phyloP scores from a whole-genome alignment of 2,113 vertebrate genomes.

The Drymodes brunneopygia region DNA sequence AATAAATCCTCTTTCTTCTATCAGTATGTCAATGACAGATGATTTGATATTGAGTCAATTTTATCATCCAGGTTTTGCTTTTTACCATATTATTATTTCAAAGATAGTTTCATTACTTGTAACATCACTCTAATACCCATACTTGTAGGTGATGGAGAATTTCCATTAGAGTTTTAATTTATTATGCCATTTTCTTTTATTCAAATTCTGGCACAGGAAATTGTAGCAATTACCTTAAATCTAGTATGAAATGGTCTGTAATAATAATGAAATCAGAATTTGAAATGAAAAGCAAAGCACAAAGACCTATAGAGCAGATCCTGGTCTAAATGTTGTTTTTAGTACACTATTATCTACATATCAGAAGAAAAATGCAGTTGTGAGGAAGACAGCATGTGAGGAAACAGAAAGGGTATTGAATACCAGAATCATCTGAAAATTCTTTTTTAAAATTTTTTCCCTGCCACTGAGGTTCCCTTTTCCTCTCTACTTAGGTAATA shows the following conservation, averaged over 20 bases:
- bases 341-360: not conserved
- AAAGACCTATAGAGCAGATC: not conserved
- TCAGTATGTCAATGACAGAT: not conserved
- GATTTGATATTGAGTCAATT: not conserved
- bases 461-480: not conserved
- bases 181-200: not conserved
- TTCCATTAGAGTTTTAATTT: not conserved
- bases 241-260: not conserved
- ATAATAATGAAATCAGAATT: not conserved
- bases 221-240: not conserved
- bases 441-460: not conserved
- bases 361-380: not conserved
- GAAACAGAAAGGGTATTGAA: not conserved
- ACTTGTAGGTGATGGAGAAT: not conserved
- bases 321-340: not conserved
- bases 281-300: not conserved
- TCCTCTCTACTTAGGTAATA: not conserved
- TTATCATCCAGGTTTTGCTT: not conserved
- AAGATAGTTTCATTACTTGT: not conserved
- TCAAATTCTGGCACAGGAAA: not conserved
- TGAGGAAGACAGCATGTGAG: not conserved
- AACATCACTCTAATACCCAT: not conserved
- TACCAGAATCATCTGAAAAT: not conserved
- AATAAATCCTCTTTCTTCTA: not conserved
- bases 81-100: constrained; percentile 20